Conservation (phyloP, 35 echinoderm and acorn worm genomes). For the Apostichopus parvimensis region DNA sequence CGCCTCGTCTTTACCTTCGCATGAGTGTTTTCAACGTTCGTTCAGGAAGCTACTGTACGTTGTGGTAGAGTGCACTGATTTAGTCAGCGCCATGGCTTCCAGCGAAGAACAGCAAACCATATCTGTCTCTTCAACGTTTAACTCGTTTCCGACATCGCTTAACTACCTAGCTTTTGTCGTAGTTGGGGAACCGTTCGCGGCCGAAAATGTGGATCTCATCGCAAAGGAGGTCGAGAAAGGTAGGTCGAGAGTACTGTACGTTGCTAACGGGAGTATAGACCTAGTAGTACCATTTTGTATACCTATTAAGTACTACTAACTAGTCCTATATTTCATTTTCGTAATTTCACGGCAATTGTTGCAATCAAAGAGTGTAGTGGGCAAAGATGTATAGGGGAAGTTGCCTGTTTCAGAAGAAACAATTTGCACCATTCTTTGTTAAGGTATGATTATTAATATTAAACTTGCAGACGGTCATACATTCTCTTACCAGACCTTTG, state of each 20-base stretch:
- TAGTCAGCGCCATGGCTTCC: neutral
- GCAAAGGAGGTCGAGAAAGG: constrained; percentile 30
- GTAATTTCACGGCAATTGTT: no score
- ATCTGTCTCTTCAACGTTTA: constrained; percentile 23
- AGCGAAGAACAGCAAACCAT: constrained; percentile 23
- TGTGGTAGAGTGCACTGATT: neutral
- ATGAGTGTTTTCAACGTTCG: neutral
- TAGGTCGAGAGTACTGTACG: neutral
- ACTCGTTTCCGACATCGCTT: neutral
- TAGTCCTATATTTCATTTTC: no score
- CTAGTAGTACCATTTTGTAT: no score
- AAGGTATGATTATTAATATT: no score
- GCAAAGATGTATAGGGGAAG: no score
- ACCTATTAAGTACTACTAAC: no score
- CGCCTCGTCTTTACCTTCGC: constrained; percentile 38
- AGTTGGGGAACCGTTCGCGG: constrained; percentile 20
- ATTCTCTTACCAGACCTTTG: no score
- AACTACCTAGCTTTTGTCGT: constrained; percentile 13
- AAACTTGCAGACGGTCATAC: no score
- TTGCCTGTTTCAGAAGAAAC: no score
- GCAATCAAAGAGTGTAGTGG: no score
- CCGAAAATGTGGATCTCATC: constrained; percentile 2
- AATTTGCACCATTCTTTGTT: no score
- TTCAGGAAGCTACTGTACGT: neutral
- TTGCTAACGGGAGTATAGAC: no score